A percentile compares a stretch with the other conserved stretches of the same genome.
Conservation (phyloP, 2,797 vertebrate species). For the Pseudochirops cupreus region DNA sequence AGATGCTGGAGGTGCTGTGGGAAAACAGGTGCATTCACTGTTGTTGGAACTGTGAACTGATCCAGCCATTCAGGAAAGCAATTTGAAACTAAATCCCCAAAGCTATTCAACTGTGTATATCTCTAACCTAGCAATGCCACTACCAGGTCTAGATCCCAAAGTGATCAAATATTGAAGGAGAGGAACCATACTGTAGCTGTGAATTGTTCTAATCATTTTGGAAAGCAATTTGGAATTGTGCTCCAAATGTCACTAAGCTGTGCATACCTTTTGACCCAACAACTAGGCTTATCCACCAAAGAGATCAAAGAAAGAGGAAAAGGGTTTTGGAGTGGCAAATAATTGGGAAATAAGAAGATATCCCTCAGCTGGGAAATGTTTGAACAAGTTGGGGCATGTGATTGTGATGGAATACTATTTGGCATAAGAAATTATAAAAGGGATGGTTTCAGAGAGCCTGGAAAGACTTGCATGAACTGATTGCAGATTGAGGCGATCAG, state of each 20-base stretch:
- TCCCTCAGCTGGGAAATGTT: not conserved
- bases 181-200: not conserved
- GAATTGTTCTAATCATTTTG: not conserved
- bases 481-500: not conserved
- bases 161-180: too few relatives aligned
- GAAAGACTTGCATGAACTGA: not conserved
- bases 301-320: not conserved
- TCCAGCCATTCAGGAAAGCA: too few relatives aligned
- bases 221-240: not conserved
- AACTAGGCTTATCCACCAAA: not conserved
- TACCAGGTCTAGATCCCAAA: too few relatives aligned
- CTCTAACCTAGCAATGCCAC: too few relatives aligned
- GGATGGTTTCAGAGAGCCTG: not conserved
- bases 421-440: not conserved
- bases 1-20: too few relatives aligned
- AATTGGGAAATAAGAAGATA: not conserved
- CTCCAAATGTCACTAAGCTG: not conserved
- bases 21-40: too few relatives aligned
- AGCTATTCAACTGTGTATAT: too few relatives aligned
- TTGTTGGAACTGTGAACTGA: too few relatives aligned
- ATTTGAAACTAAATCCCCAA: too few relatives aligned
- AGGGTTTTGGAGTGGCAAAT: not conserved
- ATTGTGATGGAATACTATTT: not conserved
- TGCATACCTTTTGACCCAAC: not conserved
- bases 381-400: not conserved